These are phyloP conservation scores for Heliocidaris erythrogramma DNA, from an alignment of 35 echinoderm and acorn worm genomes.

Conservation along the genomic window DNA sequence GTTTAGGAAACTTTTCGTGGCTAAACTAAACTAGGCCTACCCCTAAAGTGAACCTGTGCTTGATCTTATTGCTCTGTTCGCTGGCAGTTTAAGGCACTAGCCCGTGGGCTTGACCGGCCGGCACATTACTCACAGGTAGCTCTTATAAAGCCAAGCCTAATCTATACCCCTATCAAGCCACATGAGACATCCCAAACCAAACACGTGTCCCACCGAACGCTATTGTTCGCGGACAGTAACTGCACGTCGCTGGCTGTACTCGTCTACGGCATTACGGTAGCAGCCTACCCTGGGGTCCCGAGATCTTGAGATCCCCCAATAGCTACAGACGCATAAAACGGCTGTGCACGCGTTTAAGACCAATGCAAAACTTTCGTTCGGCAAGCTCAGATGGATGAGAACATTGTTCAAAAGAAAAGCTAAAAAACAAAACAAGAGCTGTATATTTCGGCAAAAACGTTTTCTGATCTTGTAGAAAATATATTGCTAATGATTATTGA, in stretches of 20 bases:
- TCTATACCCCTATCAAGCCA: neutral
- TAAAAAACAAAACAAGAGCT: no score
- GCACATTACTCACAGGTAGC: neutral
- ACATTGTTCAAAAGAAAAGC: no score
- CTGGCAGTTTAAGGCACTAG: neutral
- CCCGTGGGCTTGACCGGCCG: neutral
- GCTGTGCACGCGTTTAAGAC: no score
- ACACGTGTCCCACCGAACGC: neutral
- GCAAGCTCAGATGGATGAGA: no score
- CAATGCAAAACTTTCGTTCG: no score
- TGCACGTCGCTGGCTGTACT: neutral
- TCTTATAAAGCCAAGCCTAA: neutral
- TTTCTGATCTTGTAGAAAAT: no score
- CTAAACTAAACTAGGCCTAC: neutral
- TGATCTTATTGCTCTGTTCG: conserved; percentile 5
- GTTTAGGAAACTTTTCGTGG: neutral
- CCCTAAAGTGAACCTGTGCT: neutral
- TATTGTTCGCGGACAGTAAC: neutral
- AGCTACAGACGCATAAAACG: no score
- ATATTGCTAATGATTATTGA: no score
- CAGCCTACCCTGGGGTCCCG: neutral
- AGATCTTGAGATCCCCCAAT: no score
- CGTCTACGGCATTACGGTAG: conserved; percentile 9
- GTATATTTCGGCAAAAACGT: no score
- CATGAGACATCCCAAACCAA: neutral